These are phyloP conservation scores for Batillaria attramentaria DNA, from an alignment of 1,140 invertebrate genomes.

Conservation along the genomic window DNA sequence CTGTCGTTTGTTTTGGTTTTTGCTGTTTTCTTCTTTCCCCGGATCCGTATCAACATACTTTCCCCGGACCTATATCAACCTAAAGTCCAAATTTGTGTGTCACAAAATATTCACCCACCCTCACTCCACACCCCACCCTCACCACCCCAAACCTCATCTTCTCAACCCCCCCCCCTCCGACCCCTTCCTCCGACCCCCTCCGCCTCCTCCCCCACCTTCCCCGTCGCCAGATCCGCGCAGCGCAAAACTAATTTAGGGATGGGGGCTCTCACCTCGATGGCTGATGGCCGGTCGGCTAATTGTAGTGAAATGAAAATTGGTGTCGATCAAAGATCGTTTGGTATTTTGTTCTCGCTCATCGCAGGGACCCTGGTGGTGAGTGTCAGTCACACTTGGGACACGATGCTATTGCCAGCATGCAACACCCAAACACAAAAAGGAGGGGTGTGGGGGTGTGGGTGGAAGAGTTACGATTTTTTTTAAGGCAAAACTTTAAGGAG, in stretches of 20 bases:
- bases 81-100: too few relatives aligned
- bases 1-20: too few relatives aligned
- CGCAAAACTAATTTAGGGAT: too few relatives aligned
- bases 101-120: neutral
- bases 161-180: neutral
- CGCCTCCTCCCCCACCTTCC: neutral
- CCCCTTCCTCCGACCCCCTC: neutral
- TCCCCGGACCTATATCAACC: too few relatives aligned
- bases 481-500: too few relatives aligned
- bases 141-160: neutral
- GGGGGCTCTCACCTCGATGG: too few relatives aligned
- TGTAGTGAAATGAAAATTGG: conserved; percentile 23
- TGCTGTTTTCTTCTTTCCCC: too few relatives aligned
- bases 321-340: conserved; percentile 34
- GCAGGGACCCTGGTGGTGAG: neutral
- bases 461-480: too few relatives aligned
- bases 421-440: neutral
- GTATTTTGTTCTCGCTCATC: conserved; percentile 18
- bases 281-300: conserved; percentile 22
- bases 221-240: too few relatives aligned
- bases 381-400: neutral
- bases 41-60: too few relatives aligned
- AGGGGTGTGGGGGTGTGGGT: neutral
- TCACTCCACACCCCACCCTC: neutral
- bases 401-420: neutral